Evolutionary conservation across 2,113 vertebrate species (phyloP).

Genomic region (Heterochromis multidens): DNA sequence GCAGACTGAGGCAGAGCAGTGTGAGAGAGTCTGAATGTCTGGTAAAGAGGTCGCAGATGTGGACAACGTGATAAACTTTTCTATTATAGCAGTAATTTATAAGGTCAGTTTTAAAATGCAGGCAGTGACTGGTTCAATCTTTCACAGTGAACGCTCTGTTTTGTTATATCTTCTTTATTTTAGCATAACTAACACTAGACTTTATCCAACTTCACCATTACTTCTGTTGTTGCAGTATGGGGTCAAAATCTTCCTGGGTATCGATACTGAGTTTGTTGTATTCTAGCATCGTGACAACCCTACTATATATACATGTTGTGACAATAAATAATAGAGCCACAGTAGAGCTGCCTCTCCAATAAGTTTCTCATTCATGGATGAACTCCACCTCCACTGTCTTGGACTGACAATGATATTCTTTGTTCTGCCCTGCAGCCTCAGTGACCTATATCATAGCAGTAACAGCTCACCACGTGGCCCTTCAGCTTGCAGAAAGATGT

Average conservation of each 20-base stretch:
- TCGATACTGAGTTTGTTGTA: not conserved
- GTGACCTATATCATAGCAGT: not conserved
- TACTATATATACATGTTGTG: not conserved
- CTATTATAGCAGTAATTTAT: not conserved
- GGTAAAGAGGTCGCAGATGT: not conserved
- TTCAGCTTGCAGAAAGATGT: not conserved
- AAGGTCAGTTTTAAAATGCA: not conserved
- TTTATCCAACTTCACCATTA: not conserved
- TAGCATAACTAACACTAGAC: too few relatives aligned
- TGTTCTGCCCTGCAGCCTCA: not conserved
- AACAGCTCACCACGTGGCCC: not conserved
- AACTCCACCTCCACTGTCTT: not conserved
- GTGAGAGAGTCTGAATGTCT: fast-evolving
- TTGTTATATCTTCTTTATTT: not conserved
- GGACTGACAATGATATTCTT: not conserved
- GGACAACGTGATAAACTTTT: not conserved
- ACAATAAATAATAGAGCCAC: not conserved
- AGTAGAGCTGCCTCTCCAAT: not conserved
- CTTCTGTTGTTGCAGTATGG: too few relatives aligned
- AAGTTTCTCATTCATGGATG: not conserved
- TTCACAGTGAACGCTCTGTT: not conserved
- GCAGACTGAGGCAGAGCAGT: fast-evolving
- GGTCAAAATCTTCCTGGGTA: fast-evolving
- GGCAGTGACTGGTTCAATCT: fast-evolving
- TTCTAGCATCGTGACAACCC: not conserved